These are phyloP conservation scores for Batillaria attramentaria DNA, from an alignment of 1,140 invertebrate species.

Conservation along the genomic window DNA sequence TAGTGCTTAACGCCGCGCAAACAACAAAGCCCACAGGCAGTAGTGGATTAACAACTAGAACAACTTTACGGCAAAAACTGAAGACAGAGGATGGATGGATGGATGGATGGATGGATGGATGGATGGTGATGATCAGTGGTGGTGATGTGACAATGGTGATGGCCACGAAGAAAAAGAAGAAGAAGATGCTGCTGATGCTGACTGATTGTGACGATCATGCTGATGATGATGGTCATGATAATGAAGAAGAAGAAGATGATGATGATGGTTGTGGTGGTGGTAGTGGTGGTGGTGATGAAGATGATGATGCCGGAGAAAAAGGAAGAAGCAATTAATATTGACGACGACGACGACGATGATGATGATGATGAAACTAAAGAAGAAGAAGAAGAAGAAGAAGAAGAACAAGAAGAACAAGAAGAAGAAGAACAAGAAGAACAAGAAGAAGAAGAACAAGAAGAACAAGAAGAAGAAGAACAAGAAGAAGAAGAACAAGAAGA, in stretches of 20 bases:
- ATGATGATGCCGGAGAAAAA: constrained; percentile 51
- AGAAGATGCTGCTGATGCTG: no score
- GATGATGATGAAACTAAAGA: constrained; percentile 8
- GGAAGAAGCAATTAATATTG: neutral
- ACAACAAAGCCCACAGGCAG: no score
- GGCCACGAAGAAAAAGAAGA: no score
- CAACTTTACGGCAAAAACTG: no score
- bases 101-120: no score
- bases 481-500: neutral
- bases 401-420: neutral
- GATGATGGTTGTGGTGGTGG: no score
- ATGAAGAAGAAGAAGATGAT: neutral
- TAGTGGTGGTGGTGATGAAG: constrained; percentile 73
- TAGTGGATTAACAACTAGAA: no score
- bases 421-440: neutral
- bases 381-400: neutral
- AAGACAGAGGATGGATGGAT: no score
- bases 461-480: neutral
- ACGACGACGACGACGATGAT: constrained; percentile 8
- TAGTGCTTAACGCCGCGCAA: no score
- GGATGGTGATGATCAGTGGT: no score
- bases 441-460: neutral
- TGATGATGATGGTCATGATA: constrained; percentile 4
- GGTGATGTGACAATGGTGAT: no score
- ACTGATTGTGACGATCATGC: no score